Evolutionary conservation across 2,888 invertebrate genomes (phyloP), one percentile per base, ranked within the genome.

Genomic region (Hemithea aestivaria): DNA sequence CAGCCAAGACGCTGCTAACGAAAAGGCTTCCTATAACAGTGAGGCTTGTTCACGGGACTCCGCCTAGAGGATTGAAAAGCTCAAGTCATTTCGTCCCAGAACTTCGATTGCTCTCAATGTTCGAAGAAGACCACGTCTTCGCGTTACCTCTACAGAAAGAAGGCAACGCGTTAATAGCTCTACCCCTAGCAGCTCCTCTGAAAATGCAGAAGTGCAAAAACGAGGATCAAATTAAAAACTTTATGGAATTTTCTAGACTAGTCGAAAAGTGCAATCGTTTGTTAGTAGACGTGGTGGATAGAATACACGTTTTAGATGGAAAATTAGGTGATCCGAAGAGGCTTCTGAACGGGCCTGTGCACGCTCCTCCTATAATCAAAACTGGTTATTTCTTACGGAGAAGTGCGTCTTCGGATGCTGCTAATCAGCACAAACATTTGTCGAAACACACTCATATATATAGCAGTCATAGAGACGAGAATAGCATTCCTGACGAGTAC

Each of bases 1-100:
- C 95, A 48, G 95, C 96, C 8, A 92, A 93, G 66, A 96, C 96
- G 62, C 88, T 98, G 51, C 83, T 97, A 37, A 92, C 93, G 51
- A 98, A 97, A 78, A 90, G 97, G 51, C 90, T 98, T 83, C 98
- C 98, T 16, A 89, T 98, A 51, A 96, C 96, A 51, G 97, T 98
- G 8, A 90, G 97, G 63, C 88, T 97, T 62, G 96, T 97, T 2
- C 95, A 96, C 66, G 97, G 97, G 20, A 93, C 94, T 33, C 92
- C 94, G 23, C 97, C 97, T 0, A 89, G 94, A 70, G 94, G 95
- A 0, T 79, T 95, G 9, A 95, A 95, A 73, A 93, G 93, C 62
- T 91, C 94, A 25, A 91, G 90, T 60, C 93, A 93, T 76, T 96
- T 96, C 68, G 92, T 95, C 43, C 94, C 96, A 48, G 96, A 96